Evolutionary conservation across 2,888 invertebrate species (phyloP).

Genomic region (Brachyopa scutellaris): DNA sequence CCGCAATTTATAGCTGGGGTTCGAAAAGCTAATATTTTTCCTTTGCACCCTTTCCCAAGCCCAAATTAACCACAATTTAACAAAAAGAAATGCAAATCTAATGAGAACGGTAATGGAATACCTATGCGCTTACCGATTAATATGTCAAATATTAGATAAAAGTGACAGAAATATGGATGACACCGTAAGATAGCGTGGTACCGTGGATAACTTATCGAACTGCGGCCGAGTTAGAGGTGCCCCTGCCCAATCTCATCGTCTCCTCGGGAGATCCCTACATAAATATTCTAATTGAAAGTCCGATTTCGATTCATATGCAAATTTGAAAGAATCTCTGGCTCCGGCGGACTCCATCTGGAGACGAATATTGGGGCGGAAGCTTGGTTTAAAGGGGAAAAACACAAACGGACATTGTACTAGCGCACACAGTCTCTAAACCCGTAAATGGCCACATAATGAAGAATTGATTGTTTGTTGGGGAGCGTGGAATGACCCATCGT

Average conservation of each 20-base stretch:
- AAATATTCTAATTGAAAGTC: slow-evolving; percentile 66
- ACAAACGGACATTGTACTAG: slow-evolving; percentile 27
- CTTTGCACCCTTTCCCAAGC: neutral
- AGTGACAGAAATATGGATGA: slow-evolving; percentile 56
- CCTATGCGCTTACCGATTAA: slow-evolving; percentile 52
- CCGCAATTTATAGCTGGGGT: neutral
- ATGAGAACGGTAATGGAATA: slow-evolving; percentile 39
- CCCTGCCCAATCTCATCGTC: slow-evolving; percentile 39
- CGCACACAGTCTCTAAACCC: slow-evolving; percentile 15
- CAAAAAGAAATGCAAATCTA: slow-evolving; percentile 18
- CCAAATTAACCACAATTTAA: slow-evolving; percentile 22
- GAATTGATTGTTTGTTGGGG: slow-evolving; percentile 65
- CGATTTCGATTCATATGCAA: slow-evolving; percentile 63
- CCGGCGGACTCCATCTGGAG: slow-evolving; percentile 22
- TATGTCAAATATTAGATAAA: slow-evolving; percentile 61
- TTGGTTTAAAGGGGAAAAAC: neutral
- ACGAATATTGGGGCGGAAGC: slow-evolving; percentile 54
- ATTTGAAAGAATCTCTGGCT: slow-evolving; percentile 13
- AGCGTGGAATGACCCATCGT: slow-evolving; percentile 62
- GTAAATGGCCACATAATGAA: slow-evolving; percentile 46
- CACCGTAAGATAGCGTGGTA: slow-evolving; percentile 27
- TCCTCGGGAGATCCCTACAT: slow-evolving; percentile 50
- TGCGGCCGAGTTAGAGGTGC: neutral
- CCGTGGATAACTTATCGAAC: slow-evolving; percentile 39
- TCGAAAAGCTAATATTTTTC: slow-evolving; percentile 34